Base-by-base conservation (phyloP, 2,888 invertebrate species). In the Hypselothyrea guttata region DNA sequence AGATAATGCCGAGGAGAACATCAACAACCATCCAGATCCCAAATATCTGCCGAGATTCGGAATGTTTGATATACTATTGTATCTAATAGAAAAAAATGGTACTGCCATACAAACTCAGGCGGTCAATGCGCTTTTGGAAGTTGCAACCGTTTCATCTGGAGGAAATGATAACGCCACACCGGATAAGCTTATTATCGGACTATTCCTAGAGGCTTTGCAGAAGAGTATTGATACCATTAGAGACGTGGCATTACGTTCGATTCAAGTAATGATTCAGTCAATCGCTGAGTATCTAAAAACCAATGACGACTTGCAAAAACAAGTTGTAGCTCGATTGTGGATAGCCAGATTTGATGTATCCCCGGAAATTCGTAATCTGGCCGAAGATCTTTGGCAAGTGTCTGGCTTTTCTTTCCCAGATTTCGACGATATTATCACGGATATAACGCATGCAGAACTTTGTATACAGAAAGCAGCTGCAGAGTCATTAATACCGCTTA, bases 401-500 rank as follows among this genome's bases (percentile, higher is more conserved):
- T 90, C 92, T 1, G 86, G 91, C n/a, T 89, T 94, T 58, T 86
- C 90, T 8, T 90, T 91, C 31, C 91, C 93, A 1, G 87, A 88
- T 5, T 69, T 79, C 88, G 84, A 88, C 5, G 85, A 88, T 49
- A 82, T 92, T 58, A 91, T 96, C 75, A 88, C 88, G 13, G 95
- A 97, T 88, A 91, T 96, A 33, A 94, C 94, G 73, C 96, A 97
- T 90, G 93, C 95, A 0, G 94, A 96, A 42, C 93, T 95, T 78
- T 93, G 94, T 48, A 93, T 98, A 46, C 95, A 98, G 88, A 93
- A 93, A 68, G 94, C 98, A 1, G 95, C 96, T 0, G 95, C 98
- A 0, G 91, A 92, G 59, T 95, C 97, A 5, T 91, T 98, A 46
- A 95, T 96, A 0, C 91, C 93, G 41, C 91, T 95, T 1, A 90